A percentile compares a stretch with the other conserved stretches of the same genome.
phyloP scores from a whole-genome alignment of 1,140 invertebrate genomes.

The Chelonus insularis region DNA sequence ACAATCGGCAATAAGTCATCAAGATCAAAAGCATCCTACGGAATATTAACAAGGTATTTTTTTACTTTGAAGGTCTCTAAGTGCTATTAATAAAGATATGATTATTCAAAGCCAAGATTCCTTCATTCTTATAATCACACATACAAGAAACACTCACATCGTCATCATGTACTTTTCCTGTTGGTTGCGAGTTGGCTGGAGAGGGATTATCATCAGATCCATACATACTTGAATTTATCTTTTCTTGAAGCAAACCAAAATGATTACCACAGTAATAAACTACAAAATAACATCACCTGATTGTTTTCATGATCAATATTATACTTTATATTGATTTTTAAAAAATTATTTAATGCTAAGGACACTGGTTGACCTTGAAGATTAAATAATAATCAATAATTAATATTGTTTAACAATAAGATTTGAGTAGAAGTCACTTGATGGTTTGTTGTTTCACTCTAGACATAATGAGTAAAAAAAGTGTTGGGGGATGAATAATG shows the following conservation, averaged over 20 bases:
- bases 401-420: too few relatives aligned
- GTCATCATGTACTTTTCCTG: conserved; percentile 25
- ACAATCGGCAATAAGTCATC: conserved; percentile 83
- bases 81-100: not conserved
- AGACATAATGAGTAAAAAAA: not conserved
- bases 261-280: conserved; percentile 39
- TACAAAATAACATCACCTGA: conserved; percentile 47
- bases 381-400: too few relatives aligned
- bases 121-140: too few relatives aligned
- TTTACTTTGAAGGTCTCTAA: not conserved
- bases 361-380: too few relatives aligned
- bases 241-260: conserved; percentile 33
- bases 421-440: too few relatives aligned
- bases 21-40: conserved; percentile 69
- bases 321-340: too few relatives aligned
- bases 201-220: conserved; percentile 38
- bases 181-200: conserved; percentile 19
- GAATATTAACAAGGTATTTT: not conserved
- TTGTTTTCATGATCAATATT: conserved; percentile 31
- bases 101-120: too few relatives aligned
- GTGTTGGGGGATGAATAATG: conserved; percentile 17
- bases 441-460: too few relatives aligned
- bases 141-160: conserved; percentile 36
- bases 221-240: conserved; percentile 37
- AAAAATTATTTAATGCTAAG: too few relatives aligned